phyloP scores from a whole-genome alignment of 2,888 invertebrate genomes.

The Electrophaes corylata region DNA sequence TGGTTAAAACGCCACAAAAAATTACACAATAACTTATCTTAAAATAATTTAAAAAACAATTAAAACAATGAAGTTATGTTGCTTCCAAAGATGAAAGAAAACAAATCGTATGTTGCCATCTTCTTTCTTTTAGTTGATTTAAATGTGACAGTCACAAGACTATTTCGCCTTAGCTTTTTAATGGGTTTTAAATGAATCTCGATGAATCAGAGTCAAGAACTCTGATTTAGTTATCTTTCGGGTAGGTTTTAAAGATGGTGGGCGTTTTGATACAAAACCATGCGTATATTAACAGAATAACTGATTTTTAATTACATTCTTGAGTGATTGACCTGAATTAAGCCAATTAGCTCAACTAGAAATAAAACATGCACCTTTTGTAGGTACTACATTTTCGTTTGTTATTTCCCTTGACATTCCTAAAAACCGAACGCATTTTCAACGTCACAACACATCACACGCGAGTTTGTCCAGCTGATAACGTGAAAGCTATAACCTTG shows the following conservation, averaged over 20 bases:
- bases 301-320: neutral
- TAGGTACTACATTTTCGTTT: neutral
- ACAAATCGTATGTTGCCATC: no score
- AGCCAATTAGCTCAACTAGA: neutral
- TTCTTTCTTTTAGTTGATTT: no score
- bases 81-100: no score
- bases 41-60: no score
- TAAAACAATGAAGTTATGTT: no score
- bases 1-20: no score
- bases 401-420: slow-evolving; percentile 25
- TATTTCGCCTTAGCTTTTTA: no score
- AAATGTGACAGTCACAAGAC: no score
- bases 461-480: slow-evolving; percentile 50
- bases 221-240: neutral
- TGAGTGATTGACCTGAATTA: neutral
- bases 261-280: no score
- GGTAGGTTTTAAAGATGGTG: no score
- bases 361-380: neutral
- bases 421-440: slow-evolving; percentile 8
- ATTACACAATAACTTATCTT: no score
- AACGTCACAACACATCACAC: slow-evolving; percentile 12
- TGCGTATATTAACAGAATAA: neutral
- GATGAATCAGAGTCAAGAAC: neutral
- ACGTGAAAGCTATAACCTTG: slow-evolving; percentile 75
- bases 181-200: slow-evolving; percentile 3